Evolutionary conservation across 2,113 vertebrate genomes (phyloP), one percentile per base, ranked within the genome.

Genomic region (Oryzias celebensis): DNA sequence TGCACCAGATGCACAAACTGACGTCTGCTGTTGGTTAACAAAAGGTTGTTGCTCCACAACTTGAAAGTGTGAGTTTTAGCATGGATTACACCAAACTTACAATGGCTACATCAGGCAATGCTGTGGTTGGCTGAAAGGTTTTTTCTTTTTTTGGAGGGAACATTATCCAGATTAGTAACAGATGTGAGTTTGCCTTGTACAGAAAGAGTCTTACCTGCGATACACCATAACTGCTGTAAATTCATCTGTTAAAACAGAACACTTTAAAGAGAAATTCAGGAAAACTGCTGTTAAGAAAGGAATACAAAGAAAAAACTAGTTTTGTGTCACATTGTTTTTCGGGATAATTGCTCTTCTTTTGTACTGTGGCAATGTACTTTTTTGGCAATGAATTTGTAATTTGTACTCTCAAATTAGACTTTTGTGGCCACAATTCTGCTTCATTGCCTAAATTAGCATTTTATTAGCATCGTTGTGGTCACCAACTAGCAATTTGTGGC

Each of bases 101-200:
- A 52, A 68, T 77, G 73, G 70, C 73, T 62, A 54, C 71, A 72
- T 53, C 52, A 62, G 72, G 56, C 36, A 78, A 48, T 59, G 56
- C 63, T 46, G 57, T 51, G 54, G 62, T 61, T 58, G 65, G 71
- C 77, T 79, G 67, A 64, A 47, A 7, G 56, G 16, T 47, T 24
- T 47, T 52, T 26, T 52, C 49, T 66, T 52, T 74, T 58, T 83
- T 90, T 81, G 73, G 78, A 73, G 82, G 79, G 81, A 75, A 85
- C 87, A 89, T 88, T 80, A 85, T 75, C 68, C 63, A 82, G 81
- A 92, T 91, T 73, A 77, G 78, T 91, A 84, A 83, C 91, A 92
- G 90, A 91, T 92, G 91, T 91, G 75, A 61, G 47, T 71, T 68
- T 47, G 73, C 71, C 76, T 69, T 62, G 63, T 88, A 84, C 75